Conservation (phyloP, 2,113 vertebrate genomes). For the Phyllostomus discolor region DNA sequence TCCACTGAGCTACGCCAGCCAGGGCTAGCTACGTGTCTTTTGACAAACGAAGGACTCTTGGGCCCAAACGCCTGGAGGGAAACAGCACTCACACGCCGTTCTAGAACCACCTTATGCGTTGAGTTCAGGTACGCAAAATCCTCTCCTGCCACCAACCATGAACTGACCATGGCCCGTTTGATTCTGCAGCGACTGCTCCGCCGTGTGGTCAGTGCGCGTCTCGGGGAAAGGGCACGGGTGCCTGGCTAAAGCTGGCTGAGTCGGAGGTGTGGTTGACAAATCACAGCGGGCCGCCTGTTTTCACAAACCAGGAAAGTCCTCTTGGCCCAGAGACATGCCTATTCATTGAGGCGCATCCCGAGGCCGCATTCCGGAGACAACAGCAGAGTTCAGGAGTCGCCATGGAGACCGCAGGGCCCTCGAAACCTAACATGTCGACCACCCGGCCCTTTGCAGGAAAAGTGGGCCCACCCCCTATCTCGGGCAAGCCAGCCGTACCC, state of each 20-base stretch:
- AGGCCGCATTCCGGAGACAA: accelerated
- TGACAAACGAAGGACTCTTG: not conserved
- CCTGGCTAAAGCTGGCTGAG: not conserved
- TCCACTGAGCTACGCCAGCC: too few species aligned
- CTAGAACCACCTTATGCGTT: not conserved
- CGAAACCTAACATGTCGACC: not conserved
- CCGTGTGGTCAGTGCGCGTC: not conserved
- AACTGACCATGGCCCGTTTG: not conserved
- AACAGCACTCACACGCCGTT: not conserved
- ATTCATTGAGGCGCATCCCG: not conserved
- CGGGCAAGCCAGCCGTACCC: accelerated
- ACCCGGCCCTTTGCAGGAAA: not conserved
- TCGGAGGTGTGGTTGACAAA: not conserved
- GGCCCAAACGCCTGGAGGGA: not conserved
- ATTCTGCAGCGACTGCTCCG: not conserved
- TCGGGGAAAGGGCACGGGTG: not conserved
- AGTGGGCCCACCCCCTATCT: not conserved
- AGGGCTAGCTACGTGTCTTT: not conserved
- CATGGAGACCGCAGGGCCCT: not conserved
- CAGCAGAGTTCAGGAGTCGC: too few species aligned
- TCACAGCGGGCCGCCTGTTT: not conserved
- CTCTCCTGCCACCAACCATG: not conserved
- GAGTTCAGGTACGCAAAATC: not conserved
- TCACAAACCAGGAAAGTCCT: not conserved
- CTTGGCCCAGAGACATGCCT: not conserved